Evolutionary conservation across 2,797 vertebrate species (phyloP).

Genomic region (Bucorvus abyssinicus): DNA sequence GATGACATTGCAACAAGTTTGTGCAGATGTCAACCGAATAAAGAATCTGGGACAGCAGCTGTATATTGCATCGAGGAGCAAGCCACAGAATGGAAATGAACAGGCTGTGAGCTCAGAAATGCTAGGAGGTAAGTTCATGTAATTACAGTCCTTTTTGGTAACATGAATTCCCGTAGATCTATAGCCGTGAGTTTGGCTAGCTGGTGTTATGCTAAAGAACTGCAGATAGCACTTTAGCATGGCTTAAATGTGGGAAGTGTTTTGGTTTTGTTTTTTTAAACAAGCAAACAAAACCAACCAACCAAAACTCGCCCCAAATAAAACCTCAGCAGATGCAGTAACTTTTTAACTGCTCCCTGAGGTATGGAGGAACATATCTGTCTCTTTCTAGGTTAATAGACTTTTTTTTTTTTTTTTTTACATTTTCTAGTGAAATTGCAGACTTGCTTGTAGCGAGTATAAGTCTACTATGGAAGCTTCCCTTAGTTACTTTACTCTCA

Average conservation of each 20-base stretch:
- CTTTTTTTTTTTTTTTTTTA: not conserved
- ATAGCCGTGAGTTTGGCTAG: not conserved
- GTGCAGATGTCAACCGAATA: constrained; percentile 69
- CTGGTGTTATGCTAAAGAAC: not conserved
- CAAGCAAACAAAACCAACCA: not conserved
- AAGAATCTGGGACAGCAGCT: constrained; percentile 74
- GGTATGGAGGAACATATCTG: not conserved
- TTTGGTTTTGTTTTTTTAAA: not conserved
- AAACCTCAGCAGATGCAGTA: not conserved
- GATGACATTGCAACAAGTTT: constrained; percentile 73
- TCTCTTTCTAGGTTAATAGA: not conserved
- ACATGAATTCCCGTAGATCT: not conserved
- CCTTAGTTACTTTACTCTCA: not conserved
- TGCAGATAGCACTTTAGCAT: not conserved
- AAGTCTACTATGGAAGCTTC: not conserved
- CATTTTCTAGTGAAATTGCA: not conserved
- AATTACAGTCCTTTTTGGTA: not conserved
- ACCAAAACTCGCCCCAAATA: not conserved
- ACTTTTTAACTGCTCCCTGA: not conserved
- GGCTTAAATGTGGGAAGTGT: not conserved
- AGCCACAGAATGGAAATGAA: not conserved
- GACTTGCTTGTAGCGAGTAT: not conserved
- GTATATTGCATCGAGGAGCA: constrained; percentile 67
- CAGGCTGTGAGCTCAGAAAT: not conserved
- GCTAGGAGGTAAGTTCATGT: constrained; percentile 45